Conservation (phyloP, 2,797 vertebrate genomes). For the Kryptolebias ocellatus region DNA sequence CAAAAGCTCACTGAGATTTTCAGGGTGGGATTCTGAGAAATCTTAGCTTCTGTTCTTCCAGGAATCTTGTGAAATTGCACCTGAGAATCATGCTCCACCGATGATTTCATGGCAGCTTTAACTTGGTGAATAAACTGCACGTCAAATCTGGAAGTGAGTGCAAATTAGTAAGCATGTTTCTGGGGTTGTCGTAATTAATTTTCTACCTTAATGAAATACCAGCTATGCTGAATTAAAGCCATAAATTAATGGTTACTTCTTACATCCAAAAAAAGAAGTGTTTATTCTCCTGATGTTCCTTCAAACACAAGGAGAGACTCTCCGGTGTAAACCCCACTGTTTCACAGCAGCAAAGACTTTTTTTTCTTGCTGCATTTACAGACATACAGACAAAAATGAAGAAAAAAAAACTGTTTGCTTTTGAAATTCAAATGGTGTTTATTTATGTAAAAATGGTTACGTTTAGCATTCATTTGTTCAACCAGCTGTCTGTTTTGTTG, state of each 20-base stretch:
- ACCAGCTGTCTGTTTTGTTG: not conserved
- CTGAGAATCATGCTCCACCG: not conserved
- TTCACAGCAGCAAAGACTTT: not conserved
- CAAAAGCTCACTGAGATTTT: not conserved
- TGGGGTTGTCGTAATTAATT: conserved; percentile 1
- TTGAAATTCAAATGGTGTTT: not conserved
- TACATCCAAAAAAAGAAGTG: not conserved
- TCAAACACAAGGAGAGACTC: not conserved
- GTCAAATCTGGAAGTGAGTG: conserved; percentile 1
- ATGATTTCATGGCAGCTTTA: not conserved
- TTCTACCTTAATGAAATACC: not conserved
- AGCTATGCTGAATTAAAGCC: conserved; percentile 1
- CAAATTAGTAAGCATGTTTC: conserved; percentile 3
- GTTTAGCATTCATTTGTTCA: not conserved
- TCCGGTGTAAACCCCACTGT: not conserved
- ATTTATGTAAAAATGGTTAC: not conserved
- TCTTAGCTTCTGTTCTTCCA: not conserved
- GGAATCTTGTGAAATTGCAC: not conserved
- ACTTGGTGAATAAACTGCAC: not conserved
- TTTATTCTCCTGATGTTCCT: not conserved
- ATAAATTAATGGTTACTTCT: not conserved
- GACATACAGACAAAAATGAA: not conserved
- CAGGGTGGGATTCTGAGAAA: not conserved
- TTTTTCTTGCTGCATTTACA: not conserved
- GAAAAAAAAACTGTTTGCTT: not conserved